Conservation (phyloP, 2,888 invertebrate genomes). For the Amblyjoppa fuscipennis region DNA sequence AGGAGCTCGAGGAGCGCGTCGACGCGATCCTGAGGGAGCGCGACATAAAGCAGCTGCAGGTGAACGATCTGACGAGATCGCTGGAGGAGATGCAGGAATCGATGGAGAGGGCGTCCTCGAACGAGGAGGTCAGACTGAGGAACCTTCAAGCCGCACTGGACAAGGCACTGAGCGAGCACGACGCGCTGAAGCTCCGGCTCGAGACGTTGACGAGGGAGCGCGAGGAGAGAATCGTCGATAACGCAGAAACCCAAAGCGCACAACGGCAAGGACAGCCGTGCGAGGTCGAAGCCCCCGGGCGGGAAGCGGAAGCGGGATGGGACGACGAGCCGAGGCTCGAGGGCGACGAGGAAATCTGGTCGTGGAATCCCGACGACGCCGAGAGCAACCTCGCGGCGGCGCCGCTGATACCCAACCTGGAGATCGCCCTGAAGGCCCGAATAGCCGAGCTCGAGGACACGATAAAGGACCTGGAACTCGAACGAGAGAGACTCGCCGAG, state of each 20-base stretch:
- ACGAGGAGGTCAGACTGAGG: constrained; percentile 57
- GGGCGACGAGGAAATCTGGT: constrained; percentile 88
- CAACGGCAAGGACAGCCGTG: constrained; percentile 3
- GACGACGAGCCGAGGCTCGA: constrained; percentile 80
- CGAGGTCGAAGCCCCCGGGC: constrained; percentile 76
- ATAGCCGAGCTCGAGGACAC: constrained; percentile 87
- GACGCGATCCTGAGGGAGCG: constrained; percentile 71
- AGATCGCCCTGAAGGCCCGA: constrained; percentile 82
- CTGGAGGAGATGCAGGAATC: constrained; percentile 72
- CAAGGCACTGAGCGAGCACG: constrained; percentile 66
- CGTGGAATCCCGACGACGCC: constrained; percentile 87
- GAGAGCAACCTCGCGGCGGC: constrained; percentile 68
- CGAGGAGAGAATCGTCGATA: not conserved
- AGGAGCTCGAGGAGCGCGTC: constrained; percentile 73
- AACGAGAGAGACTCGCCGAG: constrained; percentile 87
- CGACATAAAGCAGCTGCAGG: constrained; percentile 75
- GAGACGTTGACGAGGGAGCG: constrained; percentile 17
- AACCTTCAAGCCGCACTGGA: constrained; percentile 72
- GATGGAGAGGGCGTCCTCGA: constrained; percentile 34
- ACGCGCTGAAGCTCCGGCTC: constrained; percentile 42
- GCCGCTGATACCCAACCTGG: constrained; percentile 72
- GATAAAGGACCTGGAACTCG: constrained; percentile 87
- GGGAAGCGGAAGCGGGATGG: constrained; percentile 86
- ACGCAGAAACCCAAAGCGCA: not conserved
- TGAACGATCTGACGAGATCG: constrained; percentile 75